These are phyloP conservation scores for Aleiodes testaceus DNA, from an alignment of 2,888 invertebrate genomes.

Conservation along the genomic window DNA sequence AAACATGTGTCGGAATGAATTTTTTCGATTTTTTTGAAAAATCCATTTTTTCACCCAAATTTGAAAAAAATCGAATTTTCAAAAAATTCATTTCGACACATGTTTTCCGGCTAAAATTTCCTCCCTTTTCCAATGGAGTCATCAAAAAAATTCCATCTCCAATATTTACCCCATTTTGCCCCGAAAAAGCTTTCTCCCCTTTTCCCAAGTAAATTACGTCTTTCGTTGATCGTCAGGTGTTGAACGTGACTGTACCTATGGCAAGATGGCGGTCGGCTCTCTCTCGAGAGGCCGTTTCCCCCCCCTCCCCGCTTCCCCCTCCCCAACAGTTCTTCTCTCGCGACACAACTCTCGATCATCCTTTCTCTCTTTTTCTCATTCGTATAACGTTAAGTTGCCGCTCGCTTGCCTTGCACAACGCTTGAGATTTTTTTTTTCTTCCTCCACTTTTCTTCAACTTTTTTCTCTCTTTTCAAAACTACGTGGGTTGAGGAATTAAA, in stretches of 20 bases:
- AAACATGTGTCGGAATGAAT: too few species aligned
- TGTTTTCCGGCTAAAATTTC: too few species aligned
- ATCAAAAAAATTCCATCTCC: too few species aligned
- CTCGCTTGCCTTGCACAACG: constrained; percentile 56
- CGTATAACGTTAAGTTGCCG: constrained; percentile 43
- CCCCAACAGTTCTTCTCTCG: constrained; percentile 29
- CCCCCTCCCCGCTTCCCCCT: constrained; percentile 41
- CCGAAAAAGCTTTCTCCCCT: too few species aligned
- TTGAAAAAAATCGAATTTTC: not conserved
- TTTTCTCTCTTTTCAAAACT: not conserved
- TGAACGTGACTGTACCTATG: constrained; percentile 67
- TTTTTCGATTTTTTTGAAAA: too few species aligned
- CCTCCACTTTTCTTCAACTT: constrained; percentile 45
- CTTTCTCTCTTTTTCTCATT: constrained; percentile 45
- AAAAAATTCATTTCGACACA: not conserved
- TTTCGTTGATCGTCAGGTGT: constrained; percentile 49
- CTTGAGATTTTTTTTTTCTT: constrained; percentile 61
- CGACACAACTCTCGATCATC: constrained; percentile 56
- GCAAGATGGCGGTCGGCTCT: constrained; percentile 70
- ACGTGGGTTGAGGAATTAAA: constrained; percentile 8
- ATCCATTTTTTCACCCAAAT: too few species aligned
- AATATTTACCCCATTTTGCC: too few species aligned
- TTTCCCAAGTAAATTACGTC: too few species aligned
- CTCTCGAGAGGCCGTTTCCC: constrained; percentile 67
- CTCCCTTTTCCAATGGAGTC: too few species aligned